Evolutionary conservation across 2,888 invertebrate genomes (phyloP), one percentile per base, ranked within the genome.

Genomic region (Macrostomum cliftonense): DNA sequence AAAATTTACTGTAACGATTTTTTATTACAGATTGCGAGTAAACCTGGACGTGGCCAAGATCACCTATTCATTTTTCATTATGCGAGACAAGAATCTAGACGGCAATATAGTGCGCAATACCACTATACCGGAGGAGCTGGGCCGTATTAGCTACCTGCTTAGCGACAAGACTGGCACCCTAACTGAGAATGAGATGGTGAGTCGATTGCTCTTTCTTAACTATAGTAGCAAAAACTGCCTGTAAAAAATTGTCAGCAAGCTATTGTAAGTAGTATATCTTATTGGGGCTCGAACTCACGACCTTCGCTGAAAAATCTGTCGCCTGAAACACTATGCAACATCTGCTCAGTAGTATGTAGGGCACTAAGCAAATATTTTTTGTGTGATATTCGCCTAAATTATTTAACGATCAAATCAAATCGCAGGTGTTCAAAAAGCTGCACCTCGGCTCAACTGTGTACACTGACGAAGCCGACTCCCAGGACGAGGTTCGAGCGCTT

Each of bases 11-110:
- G n/a, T n/a, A n/a, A n/a, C n/a, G n/a, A n/a, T n/a, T 40, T 40
- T 16, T 12, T 4, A 14, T 62, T 65, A 46, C 68, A 91, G 93
- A 73, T 78, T 97, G 62, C 77, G 97, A 54, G 95, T 99, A 1
- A 99, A 99, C 73, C 75, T 97, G 58, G 97, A 97, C 63, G 87
- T 99, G 85, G 95, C 93, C 1, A 97, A 99, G 73, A 82, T 84
- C 0, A 89, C 83, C 65, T 99, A 95, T 71, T 87, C 95, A 0
- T 95, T 87, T 83, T 81, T 84, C 57, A 93, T 97, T 60, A 87
- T 89, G 62, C 77, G 83, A 50, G 97, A 99, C 73, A 79, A 82
- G 48, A 79, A 83, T 59, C 91, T 99, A 57, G 79, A 81, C 54
- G 91, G 87, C 20, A 91, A 93, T 0, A 87, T 91, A 12, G 93